Conservation (phyloP, 2,113 vertebrate genomes). For the Tauraco erythrolophus region DNA sequence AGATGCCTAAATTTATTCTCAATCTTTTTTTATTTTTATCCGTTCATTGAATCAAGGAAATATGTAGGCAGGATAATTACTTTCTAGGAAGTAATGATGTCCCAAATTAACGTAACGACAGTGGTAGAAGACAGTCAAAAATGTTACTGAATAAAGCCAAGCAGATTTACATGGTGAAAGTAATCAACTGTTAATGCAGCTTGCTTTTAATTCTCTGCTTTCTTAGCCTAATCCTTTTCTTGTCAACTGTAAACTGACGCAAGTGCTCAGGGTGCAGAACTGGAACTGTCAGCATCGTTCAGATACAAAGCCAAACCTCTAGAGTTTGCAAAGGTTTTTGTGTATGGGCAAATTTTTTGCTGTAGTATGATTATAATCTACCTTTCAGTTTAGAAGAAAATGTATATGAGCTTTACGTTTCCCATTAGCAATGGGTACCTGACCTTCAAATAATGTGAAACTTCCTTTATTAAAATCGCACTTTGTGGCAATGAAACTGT, state of each 20-base stretch:
- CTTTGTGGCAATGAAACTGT: background rate
- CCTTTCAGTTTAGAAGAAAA: background rate
- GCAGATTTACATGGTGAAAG: background rate
- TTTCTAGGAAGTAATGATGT: background rate
- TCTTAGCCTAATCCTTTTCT: background rate
- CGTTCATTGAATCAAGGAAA: background rate
- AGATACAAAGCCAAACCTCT: background rate
- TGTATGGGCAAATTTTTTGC: background rate
- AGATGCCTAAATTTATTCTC: background rate
- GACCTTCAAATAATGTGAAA: background rate
- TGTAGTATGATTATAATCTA: background rate
- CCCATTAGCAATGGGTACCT: background rate
- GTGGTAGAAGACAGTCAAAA: background rate
- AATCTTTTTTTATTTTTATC: slow-evolving; percentile 1
- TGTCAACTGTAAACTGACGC: background rate
- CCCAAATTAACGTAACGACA: background rate
- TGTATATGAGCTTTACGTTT: background rate
- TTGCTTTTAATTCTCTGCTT: slow-evolving; percentile 4
- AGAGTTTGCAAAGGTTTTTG: background rate
- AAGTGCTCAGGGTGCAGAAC: background rate
- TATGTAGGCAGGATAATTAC: background rate
- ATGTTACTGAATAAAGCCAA: background rate
- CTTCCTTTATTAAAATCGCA: background rate
- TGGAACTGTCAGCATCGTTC: background rate
- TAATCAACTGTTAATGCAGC: background rate